Conservation (phyloP, 1,140 invertebrate species). For the Panagrolaimus sp. region DNA sequence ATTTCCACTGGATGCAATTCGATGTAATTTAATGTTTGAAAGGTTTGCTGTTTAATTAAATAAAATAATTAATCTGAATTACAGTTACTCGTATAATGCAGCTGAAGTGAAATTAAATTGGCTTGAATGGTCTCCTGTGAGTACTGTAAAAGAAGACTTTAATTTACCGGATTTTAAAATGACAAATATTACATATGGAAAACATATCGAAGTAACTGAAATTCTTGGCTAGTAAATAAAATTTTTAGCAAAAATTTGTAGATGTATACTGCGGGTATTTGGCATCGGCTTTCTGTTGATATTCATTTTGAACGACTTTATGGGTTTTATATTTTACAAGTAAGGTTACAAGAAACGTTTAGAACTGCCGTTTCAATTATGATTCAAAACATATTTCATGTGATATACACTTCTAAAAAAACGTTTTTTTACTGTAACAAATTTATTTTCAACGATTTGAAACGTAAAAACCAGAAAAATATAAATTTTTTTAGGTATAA, state of each 20-base stretch:
- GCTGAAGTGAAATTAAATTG: constrained; percentile 53
- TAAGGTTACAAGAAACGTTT: too few relatives aligned
- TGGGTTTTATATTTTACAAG: constrained; percentile 56
- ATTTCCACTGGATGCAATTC: constrained; percentile 52
- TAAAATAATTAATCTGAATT: too few relatives aligned
- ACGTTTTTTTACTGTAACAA: too few relatives aligned
- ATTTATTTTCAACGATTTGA: too few relatives aligned
- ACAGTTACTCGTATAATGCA: constrained; percentile 51
- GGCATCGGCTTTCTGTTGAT: constrained; percentile 51
- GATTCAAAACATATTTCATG: too few relatives aligned
- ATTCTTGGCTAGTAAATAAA: constrained; percentile 10
- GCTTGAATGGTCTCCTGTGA: constrained; percentile 53
- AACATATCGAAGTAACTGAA: constrained; percentile 44
- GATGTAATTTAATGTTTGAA: constrained; percentile 53
- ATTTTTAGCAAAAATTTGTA: constrained; percentile 21
- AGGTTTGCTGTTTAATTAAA: too few relatives aligned
- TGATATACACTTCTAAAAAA: too few relatives aligned
- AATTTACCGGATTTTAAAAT: constrained; percentile 54
- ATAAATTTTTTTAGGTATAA: too few relatives aligned
- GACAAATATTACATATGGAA: constrained; percentile 55
- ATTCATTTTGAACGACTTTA: constrained; percentile 57
- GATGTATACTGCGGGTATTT: constrained; percentile 54
- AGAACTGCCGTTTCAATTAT: too few relatives aligned
- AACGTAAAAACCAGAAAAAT: too few relatives aligned
- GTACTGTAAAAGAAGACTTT: constrained; percentile 50